These are phyloP conservation scores for Cephus nigrinus DNA, from an alignment of 2,888 invertebrate species.

Conservation along the genomic window DNA sequence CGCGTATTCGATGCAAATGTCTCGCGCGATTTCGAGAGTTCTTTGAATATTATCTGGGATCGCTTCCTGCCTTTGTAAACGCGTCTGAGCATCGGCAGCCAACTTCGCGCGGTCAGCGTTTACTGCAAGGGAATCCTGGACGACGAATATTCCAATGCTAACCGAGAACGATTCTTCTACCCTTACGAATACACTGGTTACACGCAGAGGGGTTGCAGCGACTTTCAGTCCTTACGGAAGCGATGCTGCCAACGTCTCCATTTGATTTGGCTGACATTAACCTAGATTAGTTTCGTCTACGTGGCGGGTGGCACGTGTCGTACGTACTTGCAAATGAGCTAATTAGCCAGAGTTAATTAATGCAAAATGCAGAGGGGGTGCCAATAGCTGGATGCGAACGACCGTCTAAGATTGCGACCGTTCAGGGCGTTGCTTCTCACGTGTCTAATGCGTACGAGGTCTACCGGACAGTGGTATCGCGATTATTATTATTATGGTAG, in stretches of 20 bases:
- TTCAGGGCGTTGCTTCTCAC: background rate
- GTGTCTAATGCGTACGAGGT: background rate
- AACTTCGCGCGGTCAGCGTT: background rate
- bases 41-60: background rate
- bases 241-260: background rate
- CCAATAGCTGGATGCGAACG: conserved; percentile 10
- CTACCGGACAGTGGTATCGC: background rate
- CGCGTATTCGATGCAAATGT: background rate
- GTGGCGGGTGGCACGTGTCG: conserved; percentile 10
- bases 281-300: conserved; percentile 15
- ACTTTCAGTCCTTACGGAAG: background rate
- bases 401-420: background rate
- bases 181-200: background rate
- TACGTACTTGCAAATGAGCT: conserved; percentile 12
- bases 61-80: background rate
- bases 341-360: conserved; percentile 3
- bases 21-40: background rate
- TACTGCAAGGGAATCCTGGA: background rate
- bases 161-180: background rate
- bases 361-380: conserved; percentile 9
- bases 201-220: background rate
- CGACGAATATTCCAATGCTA: background rate
- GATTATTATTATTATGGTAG: background rate
- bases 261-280: conserved; percentile 8
- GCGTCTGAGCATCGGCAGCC: background rate